Evolutionary conservation across 2,113 vertebrate genomes (phyloP).

Genomic region (Toxotes jaculatrix): DNA sequence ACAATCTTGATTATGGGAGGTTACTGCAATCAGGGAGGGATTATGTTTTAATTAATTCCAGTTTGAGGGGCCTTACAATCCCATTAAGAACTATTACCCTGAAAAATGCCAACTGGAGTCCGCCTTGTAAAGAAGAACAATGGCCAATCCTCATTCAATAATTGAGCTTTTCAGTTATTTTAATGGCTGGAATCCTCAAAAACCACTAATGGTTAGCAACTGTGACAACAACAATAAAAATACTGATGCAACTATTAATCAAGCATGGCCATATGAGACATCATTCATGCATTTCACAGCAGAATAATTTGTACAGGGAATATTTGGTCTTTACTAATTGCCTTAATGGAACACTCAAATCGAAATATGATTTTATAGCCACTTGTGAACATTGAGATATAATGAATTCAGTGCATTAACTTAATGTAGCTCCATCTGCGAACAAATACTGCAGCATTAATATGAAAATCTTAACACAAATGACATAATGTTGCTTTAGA

Average conservation of each 20-base stretch:
- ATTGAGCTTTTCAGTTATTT: conserved; percentile 33
- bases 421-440: conserved; percentile 1
- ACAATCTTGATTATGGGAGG: conserved; percentile 56
- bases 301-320: conserved; percentile 5
- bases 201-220: neutral
- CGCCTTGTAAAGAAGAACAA: conserved; percentile 1
- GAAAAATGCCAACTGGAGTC: conserved; percentile 49
- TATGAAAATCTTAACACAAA: conserved; percentile 6
- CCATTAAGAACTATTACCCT: conserved; percentile 62
- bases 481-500: neutral
- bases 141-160: conserved; percentile 33
- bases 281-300: conserved; percentile 21
- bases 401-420: conserved; percentile 20
- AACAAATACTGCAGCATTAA: neutral
- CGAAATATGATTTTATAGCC: conserved; percentile 25
- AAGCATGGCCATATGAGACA: conserved; percentile 13
- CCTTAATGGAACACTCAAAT: conserved; percentile 27
- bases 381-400: conserved; percentile 9
- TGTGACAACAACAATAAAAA: conserved; percentile 27
- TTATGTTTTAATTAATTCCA: conserved; percentile 65
- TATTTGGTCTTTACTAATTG: conserved; percentile 37
- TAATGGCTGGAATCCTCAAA: conserved; percentile 11
- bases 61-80: conserved; percentile 29
- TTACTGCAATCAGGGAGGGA: conserved; percentile 58
- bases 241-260: conserved; percentile 6